Percentiles rank a stretch among this genome's conserved stretches.
Evolutionary conservation across 2,888 invertebrate species (phyloP).

Genomic region (Neuroscelio doddi): DNA sequence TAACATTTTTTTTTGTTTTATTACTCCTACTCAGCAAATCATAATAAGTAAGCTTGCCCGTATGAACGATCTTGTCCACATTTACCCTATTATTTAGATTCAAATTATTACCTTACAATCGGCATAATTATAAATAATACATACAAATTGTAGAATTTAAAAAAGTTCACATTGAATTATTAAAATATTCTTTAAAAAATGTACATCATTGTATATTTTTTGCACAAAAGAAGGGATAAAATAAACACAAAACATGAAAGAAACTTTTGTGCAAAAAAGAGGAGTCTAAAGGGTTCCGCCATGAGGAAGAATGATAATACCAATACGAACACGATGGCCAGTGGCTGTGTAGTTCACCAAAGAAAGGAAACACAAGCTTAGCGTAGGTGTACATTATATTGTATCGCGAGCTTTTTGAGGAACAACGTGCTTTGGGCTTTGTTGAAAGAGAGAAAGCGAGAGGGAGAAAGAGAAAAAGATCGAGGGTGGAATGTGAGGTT

Average conservation of each 20-base stretch:
- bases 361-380: conserved; percentile 42
- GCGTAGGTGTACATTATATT: conserved; percentile 54
- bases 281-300: conserved; percentile 34
- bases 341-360: conserved; percentile 37
- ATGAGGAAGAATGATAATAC: conserved; percentile 40
- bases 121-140: too few species aligned
- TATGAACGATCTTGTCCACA: too few species aligned
- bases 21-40: too few species aligned
- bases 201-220: background rate
- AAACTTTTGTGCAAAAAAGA: conserved; percentile 22
- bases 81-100: too few species aligned
- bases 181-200: too few species aligned
- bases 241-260: conserved; percentile 26
- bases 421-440: conserved; percentile 31
- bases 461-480: conserved; percentile 21
- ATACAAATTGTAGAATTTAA: too few species aligned
- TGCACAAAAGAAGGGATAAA: conserved; percentile 14
- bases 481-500: conserved; percentile 40
- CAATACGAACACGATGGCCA: conserved; percentile 44
- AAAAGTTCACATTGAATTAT: background rate
- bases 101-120: too few species aligned
- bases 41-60: too few species aligned
- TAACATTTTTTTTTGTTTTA: too few species aligned
- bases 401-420: conserved; percentile 61
- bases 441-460: conserved; percentile 31